phyloP scores from a whole-genome alignment of 2,113 vertebrate genomes.

The Porphyrio hochstetteri region DNA sequence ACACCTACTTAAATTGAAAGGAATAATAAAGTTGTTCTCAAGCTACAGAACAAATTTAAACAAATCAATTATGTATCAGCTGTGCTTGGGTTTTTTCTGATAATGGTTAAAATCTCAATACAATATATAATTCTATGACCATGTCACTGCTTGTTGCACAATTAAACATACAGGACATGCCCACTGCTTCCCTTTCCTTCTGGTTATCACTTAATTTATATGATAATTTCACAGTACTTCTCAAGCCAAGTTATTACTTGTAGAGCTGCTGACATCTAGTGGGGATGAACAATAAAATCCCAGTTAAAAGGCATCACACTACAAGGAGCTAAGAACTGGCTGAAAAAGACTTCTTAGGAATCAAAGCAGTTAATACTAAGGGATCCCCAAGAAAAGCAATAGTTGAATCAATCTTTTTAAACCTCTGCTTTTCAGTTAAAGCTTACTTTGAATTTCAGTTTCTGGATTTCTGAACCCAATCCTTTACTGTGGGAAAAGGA shows the following conservation, averaged over 20 bases:
- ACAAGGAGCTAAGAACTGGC: neutral
- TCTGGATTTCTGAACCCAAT: neutral
- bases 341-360: neutral
- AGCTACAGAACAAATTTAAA: neutral
- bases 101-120: neutral
- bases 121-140: neutral
- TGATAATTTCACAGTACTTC: neutral
- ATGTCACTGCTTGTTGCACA: neutral
- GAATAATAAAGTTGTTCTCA: neutral
- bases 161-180: neutral
- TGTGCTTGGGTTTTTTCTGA: neutral
- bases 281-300: neutral
- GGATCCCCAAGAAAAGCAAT: neutral
- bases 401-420: neutral
- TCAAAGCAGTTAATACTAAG: neutral
- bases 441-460: neutral
- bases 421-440: neutral
- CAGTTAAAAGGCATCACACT: neutral
- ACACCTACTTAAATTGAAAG: neutral
- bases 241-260: neutral
- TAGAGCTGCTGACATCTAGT: slow-evolving; percentile 56
- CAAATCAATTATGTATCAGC: neutral
- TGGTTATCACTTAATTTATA: neutral
- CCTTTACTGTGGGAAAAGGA: neutral
- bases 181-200: neutral